Evolutionary conservation across 2,797 vertebrate genomes (phyloP), one percentile per base, ranked within the genome.

Genomic region (Anolis apletophallus): DNA sequence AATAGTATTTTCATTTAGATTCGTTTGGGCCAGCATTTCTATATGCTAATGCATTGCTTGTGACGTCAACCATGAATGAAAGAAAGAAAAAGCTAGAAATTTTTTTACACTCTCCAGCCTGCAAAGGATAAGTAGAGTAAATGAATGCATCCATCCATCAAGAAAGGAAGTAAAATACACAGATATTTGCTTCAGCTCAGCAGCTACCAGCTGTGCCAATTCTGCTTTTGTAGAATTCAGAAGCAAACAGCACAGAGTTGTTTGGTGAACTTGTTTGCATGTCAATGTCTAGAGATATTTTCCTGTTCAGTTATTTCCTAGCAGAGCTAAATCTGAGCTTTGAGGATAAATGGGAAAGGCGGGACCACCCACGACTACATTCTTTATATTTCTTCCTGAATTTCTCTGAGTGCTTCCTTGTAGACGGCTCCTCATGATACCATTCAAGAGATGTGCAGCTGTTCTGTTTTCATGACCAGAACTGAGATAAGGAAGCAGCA

Each of bases 201-300:
- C 69, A 79, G 57, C 36, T 54, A 32, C 68, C 80, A 79, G 50
- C 84, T 83, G 75, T 11, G 55, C 80, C 67, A 26, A 78, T 79
- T 81, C n/a, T 29, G 34, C 34, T 64, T 64, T 64, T 40, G 21
- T 8, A 80, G 46, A 74, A 74, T 75, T 80, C 46, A 74, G 57
- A 75, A 78, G 80, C 57, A 83, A 71, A 68, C 75, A 73, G 68
- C 68, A 59, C 14, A 46, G 84, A 40, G 80, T 78, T 79, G 40
- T 32, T 61, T 40, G 32, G 72, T 23, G 32, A 23, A 32, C 72
- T 76, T 10, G 54, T 55, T 80, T 50, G 87, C 83, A 81, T 85
- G 83, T 85, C 77, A 81, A 57, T 76, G 36, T 59, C 59, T 81
- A 55, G 76, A 88, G 83, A 73, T 11, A 8, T 57, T 79, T 81